Percentiles rank a stretch among this genome's conserved stretches.
Evolutionary conservation across 2,797 vertebrate species (phyloP).

Genomic region (Petrocephalus sullivani): DNA sequence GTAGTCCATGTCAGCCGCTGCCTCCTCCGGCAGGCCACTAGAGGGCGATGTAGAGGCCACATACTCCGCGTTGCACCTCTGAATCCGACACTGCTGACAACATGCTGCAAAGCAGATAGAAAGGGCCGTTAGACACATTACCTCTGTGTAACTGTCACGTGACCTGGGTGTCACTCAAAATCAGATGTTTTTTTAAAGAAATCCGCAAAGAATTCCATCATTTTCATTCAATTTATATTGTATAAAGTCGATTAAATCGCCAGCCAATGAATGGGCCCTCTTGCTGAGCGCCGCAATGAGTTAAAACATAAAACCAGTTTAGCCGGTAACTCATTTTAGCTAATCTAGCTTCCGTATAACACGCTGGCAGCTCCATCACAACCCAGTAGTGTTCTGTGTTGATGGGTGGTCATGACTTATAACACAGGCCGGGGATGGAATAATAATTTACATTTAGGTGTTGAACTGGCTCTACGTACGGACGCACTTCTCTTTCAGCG

Average conservation of each 20-base stretch:
- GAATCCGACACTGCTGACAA: slow-evolving; percentile 74
- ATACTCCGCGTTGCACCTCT: slow-evolving; percentile 70
- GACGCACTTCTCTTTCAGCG: neutral
- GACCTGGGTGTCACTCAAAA: neutral
- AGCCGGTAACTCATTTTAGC: neutral
- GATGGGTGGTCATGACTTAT: neutral
- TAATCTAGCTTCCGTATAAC: neutral
- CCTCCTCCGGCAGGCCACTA: slow-evolving; percentile 63
- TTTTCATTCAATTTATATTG: neutral
- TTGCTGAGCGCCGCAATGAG: neutral
- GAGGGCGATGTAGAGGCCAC: slow-evolving; percentile 67
- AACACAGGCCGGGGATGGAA: neutral
- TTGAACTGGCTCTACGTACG: neutral
- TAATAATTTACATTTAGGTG: neutral
- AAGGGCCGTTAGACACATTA: neutral
- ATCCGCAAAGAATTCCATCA: neutral
- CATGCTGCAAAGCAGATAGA: slow-evolving; percentile 46
- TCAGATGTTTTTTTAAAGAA: neutral
- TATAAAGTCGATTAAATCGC: neutral
- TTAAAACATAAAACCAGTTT: neutral
- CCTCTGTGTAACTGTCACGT: neutral
- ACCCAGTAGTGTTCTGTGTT: neutral
- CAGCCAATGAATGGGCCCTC: neutral
- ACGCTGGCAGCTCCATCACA: neutral
- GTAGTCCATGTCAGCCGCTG: slow-evolving; percentile 61